Percentiles rank a stretch among this genome's conserved stretches.
phyloP scores from a whole-genome alignment of 1,140 invertebrate species.

The Oncopodura yosiiana region DNA sequence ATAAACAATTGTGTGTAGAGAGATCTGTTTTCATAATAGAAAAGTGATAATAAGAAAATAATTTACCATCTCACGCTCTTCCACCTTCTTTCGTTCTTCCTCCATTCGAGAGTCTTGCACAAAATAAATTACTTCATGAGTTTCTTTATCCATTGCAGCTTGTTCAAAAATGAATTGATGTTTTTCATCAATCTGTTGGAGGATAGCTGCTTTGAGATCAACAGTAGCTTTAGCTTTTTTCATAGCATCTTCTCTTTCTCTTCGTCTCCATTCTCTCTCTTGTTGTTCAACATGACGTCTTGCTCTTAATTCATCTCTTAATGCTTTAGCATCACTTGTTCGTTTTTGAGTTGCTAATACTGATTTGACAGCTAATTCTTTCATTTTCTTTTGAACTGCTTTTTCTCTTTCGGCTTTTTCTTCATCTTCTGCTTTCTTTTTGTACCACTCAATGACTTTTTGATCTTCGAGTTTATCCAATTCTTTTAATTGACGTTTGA shows the following conservation, averaged over 20 bases:
- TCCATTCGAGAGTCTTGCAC: constrained; percentile 22
- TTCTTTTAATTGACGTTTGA: constrained; percentile 17
- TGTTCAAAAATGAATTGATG: constrained; percentile 23
- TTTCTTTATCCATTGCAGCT: constrained; percentile 26
- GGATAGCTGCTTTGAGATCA: constrained; percentile 19
- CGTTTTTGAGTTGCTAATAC: constrained; percentile 22
- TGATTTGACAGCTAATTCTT: constrained; percentile 10
- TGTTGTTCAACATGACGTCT: constrained; percentile 25
- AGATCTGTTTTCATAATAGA: too few species aligned
- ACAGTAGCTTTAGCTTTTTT: constrained; percentile 13
- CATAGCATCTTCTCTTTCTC: constrained; percentile 14
- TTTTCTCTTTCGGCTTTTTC: constrained; percentile 17
- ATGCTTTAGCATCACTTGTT: constrained; percentile 13
- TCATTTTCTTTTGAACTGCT: constrained; percentile 6
- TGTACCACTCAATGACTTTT: constrained; percentile 27
- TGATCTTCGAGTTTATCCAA: constrained; percentile 22
- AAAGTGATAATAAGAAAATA: neutral
- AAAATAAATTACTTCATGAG: constrained; percentile 24
- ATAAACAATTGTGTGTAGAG: neutral
- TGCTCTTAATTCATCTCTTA: constrained; percentile 29
- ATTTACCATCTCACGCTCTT: constrained; percentile 15
- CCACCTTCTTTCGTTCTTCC: constrained; percentile 15
- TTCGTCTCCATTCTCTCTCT: constrained; percentile 31
- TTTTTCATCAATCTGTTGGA: constrained; percentile 23
- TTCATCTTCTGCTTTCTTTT: constrained; percentile 23